phyloP scores from a whole-genome alignment of 2,113 vertebrate genomes.

The Eurystomus gularis region DNA sequence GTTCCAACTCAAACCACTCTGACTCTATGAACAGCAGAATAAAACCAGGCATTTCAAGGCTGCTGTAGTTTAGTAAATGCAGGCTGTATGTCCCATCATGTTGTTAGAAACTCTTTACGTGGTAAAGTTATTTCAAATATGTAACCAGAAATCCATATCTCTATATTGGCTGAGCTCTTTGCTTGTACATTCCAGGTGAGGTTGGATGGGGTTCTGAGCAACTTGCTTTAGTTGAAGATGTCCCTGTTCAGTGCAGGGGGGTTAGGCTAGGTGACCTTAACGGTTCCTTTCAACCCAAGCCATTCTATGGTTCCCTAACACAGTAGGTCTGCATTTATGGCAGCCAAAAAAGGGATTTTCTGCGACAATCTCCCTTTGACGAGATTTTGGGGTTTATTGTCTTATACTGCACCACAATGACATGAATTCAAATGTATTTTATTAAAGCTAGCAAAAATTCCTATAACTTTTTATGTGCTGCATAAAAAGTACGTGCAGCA shows the following conservation, averaged over 20 bases:
- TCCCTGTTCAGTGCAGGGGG: background rate
- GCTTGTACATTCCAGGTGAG: no score
- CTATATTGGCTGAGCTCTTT: no score
- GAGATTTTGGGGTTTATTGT: background rate
- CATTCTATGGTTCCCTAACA: background rate
- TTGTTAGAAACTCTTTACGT: no score
- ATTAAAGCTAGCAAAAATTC: background rate
- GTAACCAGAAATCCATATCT: no score
- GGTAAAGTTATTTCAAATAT: no score
- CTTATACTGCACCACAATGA: background rate
- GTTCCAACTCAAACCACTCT: no score
- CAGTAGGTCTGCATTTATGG: background rate
- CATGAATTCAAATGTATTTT: background rate
- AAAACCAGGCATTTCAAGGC: no score
- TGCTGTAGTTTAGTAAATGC: no score
- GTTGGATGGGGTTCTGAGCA: background rate
- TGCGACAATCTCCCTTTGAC: background rate
- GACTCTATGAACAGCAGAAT: no score
- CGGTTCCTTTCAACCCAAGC: background rate
- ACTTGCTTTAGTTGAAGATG: background rate
- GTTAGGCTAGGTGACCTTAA: background rate
- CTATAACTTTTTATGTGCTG: background rate
- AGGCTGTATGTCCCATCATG: no score
- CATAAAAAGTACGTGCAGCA: background rate
- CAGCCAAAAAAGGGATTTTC: background rate